Percentiles rank a stretch among this genome's conserved stretches.
Conservation (phyloP, 2,888 invertebrate species). For the Philhelius pedissequus region DNA sequence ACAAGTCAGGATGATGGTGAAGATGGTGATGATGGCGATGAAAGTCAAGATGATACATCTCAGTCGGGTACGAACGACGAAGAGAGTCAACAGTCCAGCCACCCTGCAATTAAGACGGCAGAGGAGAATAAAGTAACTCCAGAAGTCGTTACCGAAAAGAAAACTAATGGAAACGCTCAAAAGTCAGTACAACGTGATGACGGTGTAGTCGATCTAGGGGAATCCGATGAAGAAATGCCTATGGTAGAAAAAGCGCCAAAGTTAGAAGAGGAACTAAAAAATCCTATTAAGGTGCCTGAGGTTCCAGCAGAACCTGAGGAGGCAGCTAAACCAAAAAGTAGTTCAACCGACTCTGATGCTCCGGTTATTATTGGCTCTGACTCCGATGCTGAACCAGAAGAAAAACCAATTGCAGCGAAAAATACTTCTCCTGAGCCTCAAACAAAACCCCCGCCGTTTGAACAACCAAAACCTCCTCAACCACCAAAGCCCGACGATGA, state of each 20-base stretch:
- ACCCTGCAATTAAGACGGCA: conserved; percentile 54
- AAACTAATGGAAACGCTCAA: conserved; percentile 71
- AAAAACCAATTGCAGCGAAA: conserved; percentile 8
- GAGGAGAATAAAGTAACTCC: conserved; percentile 28
- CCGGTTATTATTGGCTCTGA: conserved; percentile 77
- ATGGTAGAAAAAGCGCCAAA: conserved; percentile 32
- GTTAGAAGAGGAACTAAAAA: conserved; percentile 34
- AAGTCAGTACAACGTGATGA: conserved; percentile 56
- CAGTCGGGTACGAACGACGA: conserved; percentile 64
- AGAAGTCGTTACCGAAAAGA: conserved; percentile 21
- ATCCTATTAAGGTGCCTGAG: conserved; percentile 27
- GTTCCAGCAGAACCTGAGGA: conserved; percentile 9
- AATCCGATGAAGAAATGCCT: conserved; percentile 74
- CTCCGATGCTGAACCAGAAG: conserved; percentile 72
- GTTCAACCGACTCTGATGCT: conserved; percentile 73
- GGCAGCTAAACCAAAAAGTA: conserved; percentile 9
- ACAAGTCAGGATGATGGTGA: conserved; percentile 63
- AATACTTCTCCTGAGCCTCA: background rate
- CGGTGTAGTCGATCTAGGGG: conserved; percentile 74
- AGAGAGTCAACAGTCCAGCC: conserved; percentile 69
- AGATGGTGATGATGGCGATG: conserved; percentile 50
- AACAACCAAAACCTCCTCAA: conserved; percentile 20
- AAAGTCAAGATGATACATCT: conserved; percentile 51
- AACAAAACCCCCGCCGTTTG: background rate
- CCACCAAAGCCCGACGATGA: conserved; percentile 74